phyloP scores from a whole-genome alignment of 1,140 invertebrate genomes.

The Pygmarrhopalites habei region DNA sequence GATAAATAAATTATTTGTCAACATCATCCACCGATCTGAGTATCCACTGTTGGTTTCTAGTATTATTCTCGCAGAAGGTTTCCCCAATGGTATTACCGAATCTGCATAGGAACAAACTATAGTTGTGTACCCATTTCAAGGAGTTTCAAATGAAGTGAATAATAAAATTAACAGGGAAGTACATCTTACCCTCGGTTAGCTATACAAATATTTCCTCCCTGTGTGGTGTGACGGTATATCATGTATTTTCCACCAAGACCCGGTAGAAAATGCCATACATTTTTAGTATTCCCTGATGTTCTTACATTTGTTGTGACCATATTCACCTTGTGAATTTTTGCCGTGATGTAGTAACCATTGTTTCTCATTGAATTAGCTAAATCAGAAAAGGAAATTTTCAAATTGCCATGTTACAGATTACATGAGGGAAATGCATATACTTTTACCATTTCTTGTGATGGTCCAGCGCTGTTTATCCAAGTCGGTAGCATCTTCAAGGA shows the following conservation, averaged over 20 bases:
- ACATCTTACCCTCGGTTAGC: neutral
- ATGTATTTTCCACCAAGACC: neutral
- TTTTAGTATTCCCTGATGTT: neutral
- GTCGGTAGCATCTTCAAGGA: conserved; percentile 5
- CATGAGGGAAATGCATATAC: neutral
- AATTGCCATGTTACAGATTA: neutral
- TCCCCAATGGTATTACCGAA: conserved; percentile 4
- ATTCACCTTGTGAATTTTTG: neutral
- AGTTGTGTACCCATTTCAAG: neutral
- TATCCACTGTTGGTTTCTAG: neutral
- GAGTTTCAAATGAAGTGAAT: neutral
- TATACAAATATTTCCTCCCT: neutral
- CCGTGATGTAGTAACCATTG: neutral
- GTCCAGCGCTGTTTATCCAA: neutral
- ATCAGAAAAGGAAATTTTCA: neutral
- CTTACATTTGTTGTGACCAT: neutral
- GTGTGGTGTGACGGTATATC: neutral
- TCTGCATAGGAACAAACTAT: neutral
- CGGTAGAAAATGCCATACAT: conserved; percentile 12
- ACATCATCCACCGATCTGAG: too few species aligned
- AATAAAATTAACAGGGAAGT: neutral
- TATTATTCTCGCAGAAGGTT: conserved; percentile 1
- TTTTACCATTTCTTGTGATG: neutral
- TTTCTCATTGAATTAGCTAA: neutral
- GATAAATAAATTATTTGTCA: too few species aligned